Conservation (phyloP, 2,113 vertebrate genomes). For the Desmodus rotundus region DNA sequence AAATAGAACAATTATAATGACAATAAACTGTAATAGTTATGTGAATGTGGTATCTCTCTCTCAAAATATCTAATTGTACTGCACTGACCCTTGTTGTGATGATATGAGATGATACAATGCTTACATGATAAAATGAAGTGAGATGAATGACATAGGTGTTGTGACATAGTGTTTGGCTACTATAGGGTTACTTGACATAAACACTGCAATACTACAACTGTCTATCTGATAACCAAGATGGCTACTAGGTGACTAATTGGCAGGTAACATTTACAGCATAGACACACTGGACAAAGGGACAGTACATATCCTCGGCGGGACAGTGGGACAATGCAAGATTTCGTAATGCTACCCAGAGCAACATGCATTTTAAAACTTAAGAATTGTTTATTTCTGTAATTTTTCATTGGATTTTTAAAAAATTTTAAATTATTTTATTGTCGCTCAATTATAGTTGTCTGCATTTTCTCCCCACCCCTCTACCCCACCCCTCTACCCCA, state of each 20-base stretch:
- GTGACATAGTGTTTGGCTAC: neutral
- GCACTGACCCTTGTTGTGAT: neutral
- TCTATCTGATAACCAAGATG: neutral
- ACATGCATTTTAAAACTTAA: neutral
- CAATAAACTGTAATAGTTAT: neutral
- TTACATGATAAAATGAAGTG: neutral
- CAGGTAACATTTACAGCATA: neutral
- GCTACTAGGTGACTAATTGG: neutral
- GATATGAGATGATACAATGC: neutral
- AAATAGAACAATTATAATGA: neutral
- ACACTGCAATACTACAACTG: neutral
- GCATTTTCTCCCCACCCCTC: no score
- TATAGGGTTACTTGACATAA: neutral
- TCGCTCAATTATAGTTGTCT: no score
- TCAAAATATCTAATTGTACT: neutral
- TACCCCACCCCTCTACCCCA: no score
- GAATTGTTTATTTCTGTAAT: neutral
- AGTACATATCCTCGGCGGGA: neutral
- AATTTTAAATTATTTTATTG: no score
- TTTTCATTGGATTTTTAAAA: neutral
- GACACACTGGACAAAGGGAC: neutral
- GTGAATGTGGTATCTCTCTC: neutral
- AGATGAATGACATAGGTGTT: neutral
- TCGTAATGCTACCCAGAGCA: neutral
- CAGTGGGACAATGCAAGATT: neutral